These are phyloP conservation scores for Zhengitettix transpicula DNA, from an alignment of 2,888 invertebrate genomes.

Conservation along the genomic window DNA sequence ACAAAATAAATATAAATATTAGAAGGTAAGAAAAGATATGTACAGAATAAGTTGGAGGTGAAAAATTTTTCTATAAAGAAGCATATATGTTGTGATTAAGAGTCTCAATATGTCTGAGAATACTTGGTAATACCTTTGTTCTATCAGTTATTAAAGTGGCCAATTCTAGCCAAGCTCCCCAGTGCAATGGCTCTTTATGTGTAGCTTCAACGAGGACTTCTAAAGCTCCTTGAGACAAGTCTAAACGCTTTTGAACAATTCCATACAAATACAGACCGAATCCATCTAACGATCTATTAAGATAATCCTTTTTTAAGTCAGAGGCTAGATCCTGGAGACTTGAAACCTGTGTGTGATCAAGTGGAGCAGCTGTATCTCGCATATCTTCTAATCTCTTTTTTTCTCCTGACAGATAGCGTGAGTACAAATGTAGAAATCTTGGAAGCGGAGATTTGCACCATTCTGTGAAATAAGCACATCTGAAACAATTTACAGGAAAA, in stretches of 20 bases:
- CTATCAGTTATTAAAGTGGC: constrained; percentile 69
- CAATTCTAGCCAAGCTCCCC: constrained; percentile 92
- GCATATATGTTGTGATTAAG: too few relatives aligned
- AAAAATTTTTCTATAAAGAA: too few relatives aligned
- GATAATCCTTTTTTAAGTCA: constrained; percentile 38
- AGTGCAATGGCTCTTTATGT: constrained; percentile 64
- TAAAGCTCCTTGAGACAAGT: constrained; percentile 60
- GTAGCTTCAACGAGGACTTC: constrained; percentile 65
- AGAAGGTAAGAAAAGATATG: too few relatives aligned
- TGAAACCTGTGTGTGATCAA: constrained; percentile 34
- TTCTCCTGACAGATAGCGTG: constrained; percentile 75
- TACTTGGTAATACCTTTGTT: constrained; percentile 37
- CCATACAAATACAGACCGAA: constrained; percentile 81
- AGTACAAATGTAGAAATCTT: constrained; percentile 70
- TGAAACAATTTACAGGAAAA: constrained; percentile 11
- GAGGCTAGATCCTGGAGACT: constrained; percentile 36
- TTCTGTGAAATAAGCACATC: constrained; percentile 65
- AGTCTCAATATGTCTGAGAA: too few relatives aligned
- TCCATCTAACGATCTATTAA: constrained; percentile 57
- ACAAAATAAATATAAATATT: too few relatives aligned
- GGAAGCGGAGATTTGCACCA: constrained; percentile 52
- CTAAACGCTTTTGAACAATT: constrained; percentile 72
- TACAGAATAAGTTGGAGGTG: too few relatives aligned
- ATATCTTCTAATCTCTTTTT: constrained; percentile 77
- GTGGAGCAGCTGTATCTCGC: constrained; percentile 44